Base-by-base conservation (phyloP, 2,113 vertebrate species). In the Salvelinus fontinalis region DNA sequence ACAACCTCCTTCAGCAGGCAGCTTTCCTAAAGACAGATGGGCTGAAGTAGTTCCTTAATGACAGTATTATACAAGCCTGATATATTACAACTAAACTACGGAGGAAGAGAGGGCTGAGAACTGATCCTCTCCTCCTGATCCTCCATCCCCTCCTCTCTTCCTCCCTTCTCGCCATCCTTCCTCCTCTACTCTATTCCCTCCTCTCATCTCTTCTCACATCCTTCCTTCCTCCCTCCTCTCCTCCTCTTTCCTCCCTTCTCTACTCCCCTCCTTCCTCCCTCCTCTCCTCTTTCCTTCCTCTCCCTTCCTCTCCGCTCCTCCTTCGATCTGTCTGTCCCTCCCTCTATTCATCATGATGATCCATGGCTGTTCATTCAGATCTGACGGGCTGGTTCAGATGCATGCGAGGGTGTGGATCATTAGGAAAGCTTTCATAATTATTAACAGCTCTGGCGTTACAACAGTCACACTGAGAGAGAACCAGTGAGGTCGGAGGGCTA, bases 351-450 rank as follows among this genome's bases (percentile, higher is more conserved):
- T 91, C 90, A 89, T 77, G 69, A 92, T 93, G 91, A 93, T 90
- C 82, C 86, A 91, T 87, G 74, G 75, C 79, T 87, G 86, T 87
- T 91, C 85, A 90, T 91, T 90, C 89, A 86, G 71, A 69, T 85
- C 88, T 84, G 89, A 87, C 87, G 88, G 90, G 89, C 89, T 89
- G 91, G 89, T 92, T 91, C 89, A 90, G 87, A 84, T 88, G 87
- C 88, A 86, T 89, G 89, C 79, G 87, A 89, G 89, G 84, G 84
- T 87, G 79, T 87, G 88, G 86, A 85, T 92, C 90, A 93, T 92
- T 92, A 92, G 89, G 85, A 88, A 87, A 91, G 87, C 88, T 91
- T 91, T 92, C 86, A 85, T 86, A 89, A 91, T 92, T 92, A 90
- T 90, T 90, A 92, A 92, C 77, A 85, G 81, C 83, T 84, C 76